Evolutionary conservation across 2,797 vertebrate genomes (phyloP), one percentile per base, ranked within the genome.

Genomic region (Halcyon smyrnensis): DNA sequence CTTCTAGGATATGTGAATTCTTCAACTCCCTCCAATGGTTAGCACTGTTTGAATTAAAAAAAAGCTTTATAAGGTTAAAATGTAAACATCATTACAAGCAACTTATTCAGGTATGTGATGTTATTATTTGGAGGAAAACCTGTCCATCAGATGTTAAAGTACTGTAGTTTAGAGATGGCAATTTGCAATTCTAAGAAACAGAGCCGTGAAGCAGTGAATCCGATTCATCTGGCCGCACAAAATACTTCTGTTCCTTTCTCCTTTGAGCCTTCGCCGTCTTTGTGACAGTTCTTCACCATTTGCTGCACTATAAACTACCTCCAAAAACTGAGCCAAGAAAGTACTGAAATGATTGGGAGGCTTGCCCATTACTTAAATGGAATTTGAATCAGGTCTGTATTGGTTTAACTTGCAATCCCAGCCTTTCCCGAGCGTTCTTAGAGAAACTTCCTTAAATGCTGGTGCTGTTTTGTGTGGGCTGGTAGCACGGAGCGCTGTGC

Each of bases 1-100:
- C 69, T 97, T 93, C 83, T 90, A 85, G 76, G 60, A 78, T 84
- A 57, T 19, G 20, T 54, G 95, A 96, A 85, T 96, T 93, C 95
- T 94, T 94, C 96, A 95, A 74, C 54, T 82, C 78, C 34, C 79
- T 89, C 3, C 39, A 96, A 96, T 83, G 80, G 93, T 54, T 68
- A 94, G 65, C 48, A 70, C 75, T 95, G 92, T 96, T 95, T 95
- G 89, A 98, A 95, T 94, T 95, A n/a, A 94, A 95, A 95, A 95
- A 96, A 92, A 67, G 20, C 9, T 10, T 45, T 73, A 56, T 17
- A 84, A 95, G 85, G 84, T 91, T 86, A 80, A 96, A 92, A 95
- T 43, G 37, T 87, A 94, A 97, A 97, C 54, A 34, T 83, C 36
- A 62, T 95, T 93, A 84, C 53, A 94, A 96, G 89, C 78, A 95